These are phyloP conservation scores for Coregonus suidteri DNA, from an alignment of 2,797 vertebrate genomes.

Conservation along the genomic window DNA sequence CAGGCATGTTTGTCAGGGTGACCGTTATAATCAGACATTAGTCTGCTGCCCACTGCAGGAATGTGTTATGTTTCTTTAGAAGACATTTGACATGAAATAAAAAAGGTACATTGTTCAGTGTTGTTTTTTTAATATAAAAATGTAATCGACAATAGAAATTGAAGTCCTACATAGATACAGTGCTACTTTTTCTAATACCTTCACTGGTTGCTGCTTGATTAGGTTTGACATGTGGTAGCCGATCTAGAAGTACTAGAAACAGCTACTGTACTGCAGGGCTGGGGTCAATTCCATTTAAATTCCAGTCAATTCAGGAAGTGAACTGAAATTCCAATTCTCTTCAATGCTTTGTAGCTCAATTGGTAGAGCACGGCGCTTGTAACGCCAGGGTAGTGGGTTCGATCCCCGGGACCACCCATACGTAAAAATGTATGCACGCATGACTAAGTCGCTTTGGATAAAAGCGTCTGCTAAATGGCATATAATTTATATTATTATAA, in stretches of 20 bases:
- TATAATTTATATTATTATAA: not conserved
- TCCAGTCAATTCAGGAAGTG: not conserved
- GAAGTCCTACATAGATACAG: not conserved
- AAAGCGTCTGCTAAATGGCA: too few species aligned
- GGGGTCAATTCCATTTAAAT: not conserved
- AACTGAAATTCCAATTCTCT: not conserved
- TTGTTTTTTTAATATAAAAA: slow-evolving; percentile 36
- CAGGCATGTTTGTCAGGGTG: not conserved
- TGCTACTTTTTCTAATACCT: not conserved
- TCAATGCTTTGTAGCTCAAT: not conserved
- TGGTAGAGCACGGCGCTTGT: too few species aligned
- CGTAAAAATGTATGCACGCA: too few species aligned
- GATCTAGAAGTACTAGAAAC: not conserved
- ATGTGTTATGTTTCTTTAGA: slow-evolving; percentile 24
- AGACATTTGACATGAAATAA: slow-evolving; percentile 23
- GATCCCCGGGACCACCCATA: too few species aligned
- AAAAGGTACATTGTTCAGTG: slow-evolving; percentile 15
- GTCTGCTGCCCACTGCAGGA: not conserved
- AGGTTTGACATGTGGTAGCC: not conserved
- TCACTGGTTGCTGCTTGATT: not conserved
- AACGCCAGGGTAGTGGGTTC: too few species aligned
- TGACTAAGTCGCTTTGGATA: too few species aligned
- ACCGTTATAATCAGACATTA: not conserved
- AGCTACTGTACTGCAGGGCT: not conserved
- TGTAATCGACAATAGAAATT: not conserved